Evolutionary conservation across 2,113 vertebrate genomes (phyloP).

Genomic region (Ammodytes dubius): DNA sequence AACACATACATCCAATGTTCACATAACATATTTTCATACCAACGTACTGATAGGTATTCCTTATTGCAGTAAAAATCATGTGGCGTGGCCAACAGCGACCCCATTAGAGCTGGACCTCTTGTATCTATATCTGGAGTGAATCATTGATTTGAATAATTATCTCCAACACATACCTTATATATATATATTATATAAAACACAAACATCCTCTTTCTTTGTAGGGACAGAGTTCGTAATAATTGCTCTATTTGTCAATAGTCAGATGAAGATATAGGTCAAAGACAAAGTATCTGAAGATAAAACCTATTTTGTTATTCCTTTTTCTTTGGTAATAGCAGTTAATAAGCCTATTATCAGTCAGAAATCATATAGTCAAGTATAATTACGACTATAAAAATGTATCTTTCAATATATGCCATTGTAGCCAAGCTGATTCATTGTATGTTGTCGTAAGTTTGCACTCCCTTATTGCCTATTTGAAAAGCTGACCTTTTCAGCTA

Average conservation of each 20-base stretch:
- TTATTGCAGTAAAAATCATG: conserved; percentile 28
- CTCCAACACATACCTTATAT: neutral
- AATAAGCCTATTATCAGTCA: too few relatives aligned
- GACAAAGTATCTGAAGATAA: too few relatives aligned
- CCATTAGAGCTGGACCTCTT: conserved; percentile 11
- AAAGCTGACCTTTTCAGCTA: neutral
- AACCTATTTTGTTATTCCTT: too few relatives aligned
- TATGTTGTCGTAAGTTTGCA: neutral
- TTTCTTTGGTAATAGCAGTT: too few relatives aligned
- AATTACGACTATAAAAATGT: neutral
- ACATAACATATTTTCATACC: neutral
- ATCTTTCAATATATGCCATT: neutral
- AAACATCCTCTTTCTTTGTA: too few relatives aligned
- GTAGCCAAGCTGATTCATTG: neutral
- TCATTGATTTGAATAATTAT: conserved; percentile 17
- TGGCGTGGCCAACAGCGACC: neutral
- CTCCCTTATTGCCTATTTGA: neutral
- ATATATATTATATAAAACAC: too few relatives aligned
- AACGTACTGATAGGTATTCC: conserved; percentile 31
- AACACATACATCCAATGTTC: neutral
- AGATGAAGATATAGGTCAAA: too few relatives aligned
- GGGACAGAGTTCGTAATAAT: too few relatives aligned
- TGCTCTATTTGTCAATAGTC: too few relatives aligned
- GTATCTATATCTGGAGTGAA: neutral
- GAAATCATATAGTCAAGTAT: too few relatives aligned